phyloP scores from a whole-genome alignment of 2,888 invertebrate species.

The Scaptomyza reducta region DNA sequence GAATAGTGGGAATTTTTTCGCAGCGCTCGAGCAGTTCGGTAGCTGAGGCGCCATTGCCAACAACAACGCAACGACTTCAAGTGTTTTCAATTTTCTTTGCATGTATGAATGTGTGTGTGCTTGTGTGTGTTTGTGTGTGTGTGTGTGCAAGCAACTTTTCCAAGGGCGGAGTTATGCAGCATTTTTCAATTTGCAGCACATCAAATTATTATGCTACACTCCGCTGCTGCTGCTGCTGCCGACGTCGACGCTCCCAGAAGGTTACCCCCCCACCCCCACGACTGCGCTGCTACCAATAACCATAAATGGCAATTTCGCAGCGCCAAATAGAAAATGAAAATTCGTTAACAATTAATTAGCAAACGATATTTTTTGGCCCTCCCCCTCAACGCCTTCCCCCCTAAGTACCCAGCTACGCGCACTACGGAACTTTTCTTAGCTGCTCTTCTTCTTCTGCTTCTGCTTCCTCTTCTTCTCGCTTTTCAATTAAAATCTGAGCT shows the following conservation, averaged over 20 bases:
- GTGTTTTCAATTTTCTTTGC: constrained; percentile 76
- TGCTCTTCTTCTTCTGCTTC: not conserved
- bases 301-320: constrained; percentile 75
- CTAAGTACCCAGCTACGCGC: too few species aligned
- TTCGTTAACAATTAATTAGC: constrained; percentile 77
- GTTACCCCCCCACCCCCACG: not conserved
- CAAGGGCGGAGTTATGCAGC: constrained; percentile 82
- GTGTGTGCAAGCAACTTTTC: constrained; percentile 51
- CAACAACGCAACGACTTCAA: constrained; percentile 61
- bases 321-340: constrained; percentile 73
- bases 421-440: constrained; percentile 8
- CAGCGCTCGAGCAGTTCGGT: not conserved
- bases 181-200: constrained; percentile 82
- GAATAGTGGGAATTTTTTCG: constrained; percentile 76
- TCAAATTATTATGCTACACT: constrained; percentile 81
- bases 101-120: not conserved
- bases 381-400: not conserved
- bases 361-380: constrained; percentile 33
- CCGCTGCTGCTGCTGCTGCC: constrained; percentile 44
- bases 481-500: constrained; percentile 19
- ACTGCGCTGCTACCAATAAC: constrained; percentile 53
- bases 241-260: constrained; percentile 36
- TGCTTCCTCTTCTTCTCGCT: constrained; percentile 15
- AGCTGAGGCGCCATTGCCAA: constrained; percentile 67
- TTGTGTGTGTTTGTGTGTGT: constrained; percentile 14